These are phyloP conservation scores for Synergus umbraculus DNA, from an alignment of 2,888 invertebrate species.

Conservation along the genomic window DNA sequence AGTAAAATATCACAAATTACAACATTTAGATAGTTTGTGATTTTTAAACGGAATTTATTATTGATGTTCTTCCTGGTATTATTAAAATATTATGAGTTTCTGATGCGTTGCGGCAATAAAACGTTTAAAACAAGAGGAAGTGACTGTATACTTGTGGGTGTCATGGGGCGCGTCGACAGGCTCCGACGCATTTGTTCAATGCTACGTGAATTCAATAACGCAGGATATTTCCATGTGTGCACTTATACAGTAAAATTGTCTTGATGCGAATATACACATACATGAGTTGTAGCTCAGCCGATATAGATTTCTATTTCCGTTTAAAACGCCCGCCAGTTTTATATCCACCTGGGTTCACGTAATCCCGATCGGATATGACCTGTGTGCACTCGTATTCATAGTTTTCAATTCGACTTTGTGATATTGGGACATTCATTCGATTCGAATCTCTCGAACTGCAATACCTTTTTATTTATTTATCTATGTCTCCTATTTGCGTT, in stretches of 20 bases:
- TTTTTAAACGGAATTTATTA: slow-evolving; percentile 43
- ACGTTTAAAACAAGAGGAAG: slow-evolving; percentile 54
- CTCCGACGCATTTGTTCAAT: slow-evolving; percentile 71
- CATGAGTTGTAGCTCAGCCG: slow-evolving; percentile 36
- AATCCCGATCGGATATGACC: slow-evolving; percentile 53
- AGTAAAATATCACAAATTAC: no score
- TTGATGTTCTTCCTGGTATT: slow-evolving; percentile 53
- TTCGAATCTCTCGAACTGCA: not conserved
- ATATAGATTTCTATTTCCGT: slow-evolving; percentile 59
- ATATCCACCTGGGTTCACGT: slow-evolving; percentile 46
- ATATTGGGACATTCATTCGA: slow-evolving; percentile 26
- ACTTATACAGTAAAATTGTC: slow-evolving; percentile 18
- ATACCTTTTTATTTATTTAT: slow-evolving; percentile 9
- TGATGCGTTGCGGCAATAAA: slow-evolving; percentile 45
- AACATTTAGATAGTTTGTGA: not conserved
- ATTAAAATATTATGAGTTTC: slow-evolving; percentile 53
- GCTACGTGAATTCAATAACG: slow-evolving; percentile 63
- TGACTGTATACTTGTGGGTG: slow-evolving; percentile 48
- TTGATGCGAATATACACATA: slow-evolving; percentile 14
- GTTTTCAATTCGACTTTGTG: slow-evolving; percentile 28
- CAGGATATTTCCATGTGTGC: slow-evolving; percentile 35
- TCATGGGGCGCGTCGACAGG: slow-evolving; percentile 64
- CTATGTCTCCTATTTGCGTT: not conserved
- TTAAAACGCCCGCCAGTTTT: slow-evolving; percentile 30
- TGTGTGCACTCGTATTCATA: slow-evolving; percentile 36